A percentile compares a stretch with the other conserved stretches of the same genome.
Evolutionary conservation across 2,113 vertebrate species (phyloP).

Genomic region (Etheostoma spectabile): DNA sequence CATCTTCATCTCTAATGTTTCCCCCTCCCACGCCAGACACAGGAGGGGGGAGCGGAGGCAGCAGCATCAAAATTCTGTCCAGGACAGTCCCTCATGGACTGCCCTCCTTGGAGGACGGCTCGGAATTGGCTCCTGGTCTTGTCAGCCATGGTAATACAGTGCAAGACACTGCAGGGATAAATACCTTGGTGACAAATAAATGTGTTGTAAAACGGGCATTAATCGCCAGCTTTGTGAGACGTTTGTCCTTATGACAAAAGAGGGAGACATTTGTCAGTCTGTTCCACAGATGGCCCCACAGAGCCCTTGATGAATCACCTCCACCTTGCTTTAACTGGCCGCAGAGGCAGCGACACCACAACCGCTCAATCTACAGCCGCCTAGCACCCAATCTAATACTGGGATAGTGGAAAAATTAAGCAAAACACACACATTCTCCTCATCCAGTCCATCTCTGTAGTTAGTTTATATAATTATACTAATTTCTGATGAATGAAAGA

Average conservation of each 20-base stretch:
- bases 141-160: slow-evolving; percentile 76
- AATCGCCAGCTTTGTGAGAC: slow-evolving; percentile 83
- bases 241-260: slow-evolving; percentile 87
- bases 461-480: background rate
- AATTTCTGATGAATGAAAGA: background rate
- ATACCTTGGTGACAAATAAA: slow-evolving; percentile 86
- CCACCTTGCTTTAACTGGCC: slow-evolving; percentile 79
- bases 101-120: slow-evolving; percentile 54
- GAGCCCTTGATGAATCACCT: slow-evolving; percentile 83
- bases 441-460: background rate
- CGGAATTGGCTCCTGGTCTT: slow-evolving; percentile 66
- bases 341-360: slow-evolving; percentile 46
- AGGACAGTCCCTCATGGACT: slow-evolving; percentile 42
- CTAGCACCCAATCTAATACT: slow-evolving; percentile 53
- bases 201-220: slow-evolving; percentile 80
- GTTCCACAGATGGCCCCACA: slow-evolving; percentile 83
- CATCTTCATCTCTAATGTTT: slow-evolving; percentile 44
- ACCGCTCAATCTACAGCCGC: slow-evolving; percentile 69
- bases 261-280: slow-evolving; percentile 88
- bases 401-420: background rate
- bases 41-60: background rate
- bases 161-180: slow-evolving; percentile 77
- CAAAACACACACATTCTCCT: background rate
- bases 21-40: slow-evolving; percentile 9
- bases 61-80: slow-evolving; percentile 62